Percentiles rank a stretch among this genome's conserved stretches.
Evolutionary conservation across 2,888 invertebrate species (phyloP).

Genomic region (Coenonympha arcania): DNA sequence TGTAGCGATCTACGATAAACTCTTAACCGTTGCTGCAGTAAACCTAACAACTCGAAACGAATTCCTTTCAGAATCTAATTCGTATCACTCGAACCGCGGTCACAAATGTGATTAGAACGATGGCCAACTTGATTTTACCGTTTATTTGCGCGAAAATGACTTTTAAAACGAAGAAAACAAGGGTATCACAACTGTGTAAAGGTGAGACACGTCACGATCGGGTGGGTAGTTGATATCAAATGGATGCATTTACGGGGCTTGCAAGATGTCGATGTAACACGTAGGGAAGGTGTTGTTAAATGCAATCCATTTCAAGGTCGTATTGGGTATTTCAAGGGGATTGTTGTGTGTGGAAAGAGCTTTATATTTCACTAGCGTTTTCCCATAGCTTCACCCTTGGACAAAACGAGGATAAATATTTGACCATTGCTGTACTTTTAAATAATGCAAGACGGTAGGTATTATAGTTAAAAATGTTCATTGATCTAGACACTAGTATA

Average conservation of each 20-base stretch:
- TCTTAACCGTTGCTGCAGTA: slow-evolving; percentile 4
- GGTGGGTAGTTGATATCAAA: slow-evolving; percentile 52
- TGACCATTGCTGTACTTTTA: no score
- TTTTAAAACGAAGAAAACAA: background rate
- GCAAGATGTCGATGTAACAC: slow-evolving; percentile 28
- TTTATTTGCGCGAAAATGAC: slow-evolving; percentile 3
- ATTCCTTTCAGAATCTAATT: slow-evolving; percentile 6
- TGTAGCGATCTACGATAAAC: no score
- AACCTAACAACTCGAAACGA: slow-evolving; percentile 7
- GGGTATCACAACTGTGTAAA: slow-evolving; percentile 1
- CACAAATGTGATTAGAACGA: slow-evolving; percentile 23
- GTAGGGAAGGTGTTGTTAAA: slow-evolving; percentile 22
- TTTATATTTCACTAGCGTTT: no score
- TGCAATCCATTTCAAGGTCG: slow-evolving; percentile 28
- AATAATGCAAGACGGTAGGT: no score
- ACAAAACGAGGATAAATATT: no score
- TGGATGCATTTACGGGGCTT: slow-evolving; percentile 42
- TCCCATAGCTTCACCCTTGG: no score
- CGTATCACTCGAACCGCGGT: slow-evolving; percentile 17
- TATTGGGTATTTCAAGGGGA: background rate
- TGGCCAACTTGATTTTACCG: slow-evolving; percentile 9
- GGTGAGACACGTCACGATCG: slow-evolving; percentile 48
- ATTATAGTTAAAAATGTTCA: no score
- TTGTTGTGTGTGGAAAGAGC: no score
- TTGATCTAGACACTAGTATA: no score